Conservation (phyloP, 2,113 vertebrate species). For the Sylvilagus bachmani region DNA sequence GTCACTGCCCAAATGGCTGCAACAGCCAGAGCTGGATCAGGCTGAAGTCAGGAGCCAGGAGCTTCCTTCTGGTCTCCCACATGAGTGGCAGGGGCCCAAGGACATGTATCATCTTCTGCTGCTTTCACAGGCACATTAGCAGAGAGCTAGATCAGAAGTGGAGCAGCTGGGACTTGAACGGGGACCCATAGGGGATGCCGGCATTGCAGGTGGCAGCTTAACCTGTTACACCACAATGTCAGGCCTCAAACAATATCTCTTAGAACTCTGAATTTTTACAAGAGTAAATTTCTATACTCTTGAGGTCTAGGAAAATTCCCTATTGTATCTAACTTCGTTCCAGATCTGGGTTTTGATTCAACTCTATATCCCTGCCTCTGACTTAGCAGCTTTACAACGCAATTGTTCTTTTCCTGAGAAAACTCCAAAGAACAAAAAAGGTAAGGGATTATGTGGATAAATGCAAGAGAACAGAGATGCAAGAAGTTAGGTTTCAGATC, state of each 20-base stretch:
- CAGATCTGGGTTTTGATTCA: neutral
- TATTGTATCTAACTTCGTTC: neutral
- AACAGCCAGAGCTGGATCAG: too few relatives aligned
- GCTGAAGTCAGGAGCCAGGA: too few relatives aligned
- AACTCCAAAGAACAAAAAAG: neutral
- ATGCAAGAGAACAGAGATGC: neutral
- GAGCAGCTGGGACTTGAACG: too few relatives aligned
- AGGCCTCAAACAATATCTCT: neutral
- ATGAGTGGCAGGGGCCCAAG: too few relatives aligned
- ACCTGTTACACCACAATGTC: too few relatives aligned
- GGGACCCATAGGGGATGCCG: too few relatives aligned
- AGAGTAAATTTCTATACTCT: neutral
- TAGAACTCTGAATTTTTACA: neutral
- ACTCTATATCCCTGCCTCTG: neutral
- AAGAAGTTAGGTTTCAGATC: neutral
- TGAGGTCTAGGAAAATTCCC: neutral
- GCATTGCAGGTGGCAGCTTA: too few relatives aligned
- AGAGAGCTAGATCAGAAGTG: too few relatives aligned
- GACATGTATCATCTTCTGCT: too few relatives aligned
- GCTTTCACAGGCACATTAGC: too few relatives aligned
- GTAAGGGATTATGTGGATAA: neutral
- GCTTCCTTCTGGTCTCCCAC: too few relatives aligned
- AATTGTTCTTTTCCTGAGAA: neutral
- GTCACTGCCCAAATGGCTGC: too few relatives aligned
- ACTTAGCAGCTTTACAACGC: neutral